These are phyloP conservation scores for Ernsta delagoae DNA, from an alignment of 2,888 invertebrate species.

Conservation along the genomic window DNA sequence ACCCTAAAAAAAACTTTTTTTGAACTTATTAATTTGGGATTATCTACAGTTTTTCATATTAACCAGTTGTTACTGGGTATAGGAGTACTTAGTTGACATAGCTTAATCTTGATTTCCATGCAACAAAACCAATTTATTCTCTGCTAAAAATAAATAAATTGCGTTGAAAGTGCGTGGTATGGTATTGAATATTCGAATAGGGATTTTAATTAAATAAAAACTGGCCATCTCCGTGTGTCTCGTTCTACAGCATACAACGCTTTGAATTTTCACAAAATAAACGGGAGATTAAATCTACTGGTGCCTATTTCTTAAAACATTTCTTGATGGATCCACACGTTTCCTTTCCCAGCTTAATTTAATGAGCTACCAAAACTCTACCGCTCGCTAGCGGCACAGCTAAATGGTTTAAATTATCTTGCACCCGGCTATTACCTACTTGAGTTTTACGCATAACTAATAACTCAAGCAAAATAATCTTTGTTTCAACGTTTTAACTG, in stretches of 20 bases:
- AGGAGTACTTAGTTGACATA: no score
- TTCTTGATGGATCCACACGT: slow-evolving; percentile 18
- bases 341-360: slow-evolving; percentile 35
- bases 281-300: background rate
- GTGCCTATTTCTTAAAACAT: slow-evolving; percentile 19
- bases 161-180: no score
- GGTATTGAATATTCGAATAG: no score
- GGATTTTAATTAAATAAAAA: no score
- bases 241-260: background rate
- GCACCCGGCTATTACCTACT: slow-evolving; percentile 28
- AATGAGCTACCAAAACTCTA: slow-evolving; percentile 36
- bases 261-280: background rate
- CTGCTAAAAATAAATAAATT: no score
- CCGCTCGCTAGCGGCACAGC: slow-evolving; percentile 21
- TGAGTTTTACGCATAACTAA: slow-evolving; percentile 52
- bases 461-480: slow-evolving; percentile 61
- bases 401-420: slow-evolving; percentile 27
- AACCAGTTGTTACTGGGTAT: no score
- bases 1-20: no score
- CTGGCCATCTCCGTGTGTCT: no score
- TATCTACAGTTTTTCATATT: no score
- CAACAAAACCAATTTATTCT: no score
- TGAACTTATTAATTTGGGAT: no score
- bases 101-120: no score
- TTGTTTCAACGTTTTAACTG: slow-evolving; percentile 49